Base-by-base conservation (phyloP, 2,888 invertebrate genomes). In the Ptycholaimellus sp. region DNA sequence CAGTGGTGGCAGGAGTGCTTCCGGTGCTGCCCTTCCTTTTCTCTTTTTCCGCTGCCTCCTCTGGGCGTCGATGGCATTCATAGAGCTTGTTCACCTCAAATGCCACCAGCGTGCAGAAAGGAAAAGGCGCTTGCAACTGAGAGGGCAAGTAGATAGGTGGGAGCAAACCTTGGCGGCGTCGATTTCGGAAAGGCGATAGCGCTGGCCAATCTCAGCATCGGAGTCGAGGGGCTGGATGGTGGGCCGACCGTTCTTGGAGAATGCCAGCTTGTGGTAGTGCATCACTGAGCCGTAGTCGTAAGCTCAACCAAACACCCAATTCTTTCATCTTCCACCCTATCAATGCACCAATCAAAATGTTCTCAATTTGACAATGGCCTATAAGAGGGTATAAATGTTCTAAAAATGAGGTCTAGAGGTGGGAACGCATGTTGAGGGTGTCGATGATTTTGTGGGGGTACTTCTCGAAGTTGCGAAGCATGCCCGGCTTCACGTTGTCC, bases 211-310 rank as follows among this genome's bases (percentile, higher is more conserved):
- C 31, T 65, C 67, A 36, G 71, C 54, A 11, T 48, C 49, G 5
- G 40, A 43, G 39, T 59, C 53, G 44, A 54, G 54, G 2, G 66
- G 64, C 28, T 60, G 56, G 35, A 67, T 65, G 2, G 67, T 66
- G 18, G 61, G 56, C 45, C 58, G 55, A 13, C 60, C 59, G 46
- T 67, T 63, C 16, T 57, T 56, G 33, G 64, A 62, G 47, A 68
- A 68, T 11, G 64, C 65, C 45, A 61, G 57, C 22, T 59, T 58
- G 40, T 63, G 62, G 49, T 78, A 78, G 55, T 78, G 78, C 75
- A 77, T 75, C 23, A 76, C 72, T 11, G 73, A 73, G 44, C 72
- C 70, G 53, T 72, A 76, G 55, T 76, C 76, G 49, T 78, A 78
- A 39, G 72, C n/a, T n/a, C n/a, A n/a, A n/a, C n/a, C n/a, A n/a